Evolutionary conservation across 2,113 vertebrate genomes (phyloP).

Genomic region (Trachemys scripta): DNA sequence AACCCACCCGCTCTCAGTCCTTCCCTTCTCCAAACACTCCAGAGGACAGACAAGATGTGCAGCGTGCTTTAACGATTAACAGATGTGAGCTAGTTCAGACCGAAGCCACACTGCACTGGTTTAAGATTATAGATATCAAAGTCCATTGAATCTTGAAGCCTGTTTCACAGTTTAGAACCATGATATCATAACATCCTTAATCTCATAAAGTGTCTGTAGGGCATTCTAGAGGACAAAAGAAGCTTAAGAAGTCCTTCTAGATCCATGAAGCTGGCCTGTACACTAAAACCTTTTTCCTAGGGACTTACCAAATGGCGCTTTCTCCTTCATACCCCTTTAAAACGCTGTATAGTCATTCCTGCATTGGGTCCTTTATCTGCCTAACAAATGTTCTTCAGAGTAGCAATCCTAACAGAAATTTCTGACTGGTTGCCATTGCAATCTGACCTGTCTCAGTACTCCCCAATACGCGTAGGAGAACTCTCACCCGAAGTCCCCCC

Average conservation of each 20-base stretch:
- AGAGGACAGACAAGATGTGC: neutral
- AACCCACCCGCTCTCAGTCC: neutral
- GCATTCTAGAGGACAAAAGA: conserved; percentile 34
- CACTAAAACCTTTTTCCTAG: neutral
- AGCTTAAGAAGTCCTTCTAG: neutral
- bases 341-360: fast-evolving
- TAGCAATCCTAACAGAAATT: neutral
- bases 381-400: neutral
- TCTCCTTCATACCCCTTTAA: neutral
- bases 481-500: neutral
- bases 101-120: neutral
- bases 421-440: neutral
- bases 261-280: neutral
- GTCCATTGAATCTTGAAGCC: neutral
- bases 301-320: neutral
- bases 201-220: neutral
- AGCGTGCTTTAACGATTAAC: neutral
- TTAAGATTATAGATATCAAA: neutral
- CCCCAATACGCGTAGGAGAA: neutral
- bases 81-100: neutral
- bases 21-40: neutral
- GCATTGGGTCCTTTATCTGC: fast-evolving
- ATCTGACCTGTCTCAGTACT: neutral
- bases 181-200: conserved; percentile 26
- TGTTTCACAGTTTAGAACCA: conserved; percentile 16